Conservation (phyloP, 2,113 vertebrate genomes). For the Motacilla alba region DNA sequence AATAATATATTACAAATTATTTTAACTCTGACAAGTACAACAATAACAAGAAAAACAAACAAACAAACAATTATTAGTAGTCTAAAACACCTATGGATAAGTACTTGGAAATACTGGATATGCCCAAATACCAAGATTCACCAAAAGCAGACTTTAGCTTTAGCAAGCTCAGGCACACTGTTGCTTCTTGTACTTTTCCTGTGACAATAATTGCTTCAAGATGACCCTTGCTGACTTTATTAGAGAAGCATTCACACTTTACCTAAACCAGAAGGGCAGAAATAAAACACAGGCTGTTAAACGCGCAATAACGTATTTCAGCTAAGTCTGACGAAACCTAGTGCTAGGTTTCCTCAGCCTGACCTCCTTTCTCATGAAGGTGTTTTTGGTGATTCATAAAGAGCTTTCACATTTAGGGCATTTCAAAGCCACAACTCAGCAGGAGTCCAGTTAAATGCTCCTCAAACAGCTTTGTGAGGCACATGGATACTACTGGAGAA, state of each 20-base stretch:
- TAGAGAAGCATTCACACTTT: background rate
- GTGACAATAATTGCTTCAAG: background rate
- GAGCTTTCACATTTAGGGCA: background rate
- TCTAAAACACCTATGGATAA: background rate
- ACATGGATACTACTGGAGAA: background rate
- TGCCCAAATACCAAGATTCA: background rate
- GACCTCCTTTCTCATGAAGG: conserved; percentile 10
- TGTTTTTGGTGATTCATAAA: conserved; percentile 7
- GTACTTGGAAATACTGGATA: background rate
- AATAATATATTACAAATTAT: background rate
- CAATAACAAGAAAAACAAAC: background rate
- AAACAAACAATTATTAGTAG: background rate
- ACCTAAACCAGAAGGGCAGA: background rate
- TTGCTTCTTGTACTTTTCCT: background rate
- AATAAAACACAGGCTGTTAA: conserved; percentile 3
- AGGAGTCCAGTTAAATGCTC: background rate
- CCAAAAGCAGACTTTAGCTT: background rate
- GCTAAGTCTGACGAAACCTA: background rate
- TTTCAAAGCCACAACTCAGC: background rate
- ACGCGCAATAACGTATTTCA: background rate
- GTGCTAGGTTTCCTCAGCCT: background rate
- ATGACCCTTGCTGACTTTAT: background rate
- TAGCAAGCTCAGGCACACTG: background rate
- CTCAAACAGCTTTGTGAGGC: background rate
- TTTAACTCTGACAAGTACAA: background rate